Evolutionary conservation across 1,140 invertebrate genomes (phyloP), one percentile per base, ranked within the genome.

Genomic region (Hyles euphorbiae): DNA sequence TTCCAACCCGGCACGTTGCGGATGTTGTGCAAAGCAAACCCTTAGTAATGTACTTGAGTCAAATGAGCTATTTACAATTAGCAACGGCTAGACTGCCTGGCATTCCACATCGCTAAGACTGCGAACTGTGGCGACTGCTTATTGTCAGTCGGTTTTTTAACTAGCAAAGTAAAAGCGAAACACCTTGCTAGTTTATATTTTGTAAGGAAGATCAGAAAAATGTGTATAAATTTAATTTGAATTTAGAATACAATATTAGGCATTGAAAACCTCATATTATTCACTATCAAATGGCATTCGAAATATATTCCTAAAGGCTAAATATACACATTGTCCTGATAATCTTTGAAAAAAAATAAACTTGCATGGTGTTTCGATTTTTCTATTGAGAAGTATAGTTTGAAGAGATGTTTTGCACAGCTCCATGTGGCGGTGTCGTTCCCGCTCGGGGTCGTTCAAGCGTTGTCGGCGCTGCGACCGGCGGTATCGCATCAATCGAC

Each of bases 361-460:
- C 22, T n/a, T n/a, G 22, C 22, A 22, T 22, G 22, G 22, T 22
- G 22, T 22, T 22, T 22, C 22, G 60, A 55, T 6, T 4, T 3
- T 34, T n/a, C 10, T 12, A 6, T 33, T 9, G 10, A 47, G 33
- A 48, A 6, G 9, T 56, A 33, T n/a, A 34, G 10, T 43, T 7
- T 58, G 44, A 44, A 32, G 48, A 22, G 44, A 32, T 49, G 7
- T 52, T 33, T 52, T 33, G 50, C 12, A 46, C 60, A 65, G 60
- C 4, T 69, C 58, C 51, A 33, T 49, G 9, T 63, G 60, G 60
- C 68, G 74, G 6, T 79, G 76, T 46, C 71, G 76, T 3, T 73
- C 77, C 0, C 57, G 67, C 0, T 72, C 65, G 0, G 69, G 72
- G 1, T 53, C 60, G 5, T 79, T 79, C 66, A 75, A 77, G 54